phyloP scores from a whole-genome alignment of 2,797 vertebrate species.

The Bucorvus abyssinicus region DNA sequence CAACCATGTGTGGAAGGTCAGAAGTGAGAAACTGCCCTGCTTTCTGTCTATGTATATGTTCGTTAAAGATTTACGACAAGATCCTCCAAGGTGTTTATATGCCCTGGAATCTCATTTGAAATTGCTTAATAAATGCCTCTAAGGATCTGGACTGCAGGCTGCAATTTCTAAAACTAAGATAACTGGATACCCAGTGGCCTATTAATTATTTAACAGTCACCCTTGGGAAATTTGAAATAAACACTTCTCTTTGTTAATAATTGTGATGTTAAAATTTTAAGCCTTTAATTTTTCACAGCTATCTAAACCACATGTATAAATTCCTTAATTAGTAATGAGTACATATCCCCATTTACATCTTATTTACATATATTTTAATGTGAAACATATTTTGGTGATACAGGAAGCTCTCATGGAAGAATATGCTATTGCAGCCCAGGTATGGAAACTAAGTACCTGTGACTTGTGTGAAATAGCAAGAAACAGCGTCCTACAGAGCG shows the following conservation, averaged over 20 bases:
- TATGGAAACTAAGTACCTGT: conserved; percentile 97
- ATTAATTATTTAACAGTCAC: neutral
- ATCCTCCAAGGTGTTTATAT: neutral
- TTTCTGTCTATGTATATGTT: neutral
- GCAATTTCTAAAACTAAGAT: neutral
- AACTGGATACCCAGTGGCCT: neutral
- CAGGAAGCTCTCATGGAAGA: conserved; percentile 98
- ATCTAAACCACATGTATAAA: conserved; percentile 15
- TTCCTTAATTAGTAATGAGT: neutral
- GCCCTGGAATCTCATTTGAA: neutral
- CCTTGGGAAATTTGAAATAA: neutral
- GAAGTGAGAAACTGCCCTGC: neutral
- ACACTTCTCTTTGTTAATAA: neutral
- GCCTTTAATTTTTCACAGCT: conserved; percentile 22
- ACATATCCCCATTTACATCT: neutral
- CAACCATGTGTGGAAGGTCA: neutral
- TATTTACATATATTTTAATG: neutral
- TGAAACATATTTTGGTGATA: conserved; percentile 25
- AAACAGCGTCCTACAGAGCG: conserved; percentile 95
- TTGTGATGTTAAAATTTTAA: conserved; percentile 8
- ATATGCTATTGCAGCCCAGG: conserved; percentile 95
- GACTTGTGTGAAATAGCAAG: conserved; percentile 95
- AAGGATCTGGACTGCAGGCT: conserved; percentile 2
- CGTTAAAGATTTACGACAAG: neutral
- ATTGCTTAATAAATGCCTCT: neutral